Evolutionary conservation across 2,797 vertebrate species (phyloP), one percentile per base, ranked within the genome.

Genomic region (Girardinus metallicus): DNA sequence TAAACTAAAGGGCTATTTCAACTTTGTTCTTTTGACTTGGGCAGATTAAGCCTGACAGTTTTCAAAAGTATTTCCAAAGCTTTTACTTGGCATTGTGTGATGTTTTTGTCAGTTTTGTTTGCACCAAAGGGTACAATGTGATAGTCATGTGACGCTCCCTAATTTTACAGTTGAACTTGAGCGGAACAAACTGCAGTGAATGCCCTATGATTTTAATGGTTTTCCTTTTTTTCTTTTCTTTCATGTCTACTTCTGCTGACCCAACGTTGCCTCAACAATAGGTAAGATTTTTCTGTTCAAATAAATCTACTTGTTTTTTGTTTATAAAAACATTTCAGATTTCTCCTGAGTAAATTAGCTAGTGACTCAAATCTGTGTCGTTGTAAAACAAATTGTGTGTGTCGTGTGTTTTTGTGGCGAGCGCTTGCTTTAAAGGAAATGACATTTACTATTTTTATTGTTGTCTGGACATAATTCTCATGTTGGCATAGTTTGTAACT

Each of bases 281-380:
- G 94, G 94, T 95, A 95, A 95, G 94, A 88, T 0, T 64, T 46
- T 26, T 71, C 31, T 51, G 2, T 36, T 5, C 72, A 66, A 10
- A 84, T 29, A 9, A 68, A 44, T 57, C 62, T 0, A 34, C 41
- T 26, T 12, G 51, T 10, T 53, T 53, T 51, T 53, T 53, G 29
- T 29, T 31, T 80, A 77, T 39, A 29, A 10, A 57, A 41, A 70
- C 1, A 29, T 39, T 55, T 44, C 26, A 2, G 5, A 15, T 70
- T 43, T 43, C 23, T 15, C 39, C 21, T 41, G 10, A n/a, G 41
- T 39, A 29, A 57, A 29, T 57, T 26, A 26, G 51, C 51, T 26
- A 53, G 51, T 53, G 21, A 53, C 21, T 53, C 21, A 26, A 53
- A 3, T 26, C 3, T 41, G 12, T 15, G 66, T 21, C 0, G 10